Evolutionary conservation across 2,113 vertebrate species (phyloP).

Genomic region (Gobiocypris rarus): DNA sequence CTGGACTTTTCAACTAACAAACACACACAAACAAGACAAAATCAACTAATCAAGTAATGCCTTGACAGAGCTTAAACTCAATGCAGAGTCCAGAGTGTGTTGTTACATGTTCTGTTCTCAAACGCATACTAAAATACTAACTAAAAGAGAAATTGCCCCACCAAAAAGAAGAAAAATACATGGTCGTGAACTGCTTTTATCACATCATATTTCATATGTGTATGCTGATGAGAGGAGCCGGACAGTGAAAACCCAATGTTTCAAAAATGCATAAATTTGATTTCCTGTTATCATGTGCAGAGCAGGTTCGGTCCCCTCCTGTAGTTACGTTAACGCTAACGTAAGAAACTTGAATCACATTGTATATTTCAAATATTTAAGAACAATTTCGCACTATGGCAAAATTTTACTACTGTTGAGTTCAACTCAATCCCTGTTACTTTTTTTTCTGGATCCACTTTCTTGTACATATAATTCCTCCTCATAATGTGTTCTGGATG

Average conservation of each 20-base stretch:
- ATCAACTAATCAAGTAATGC: constrained; percentile 24
- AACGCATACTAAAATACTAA: neutral
- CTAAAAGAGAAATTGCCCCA: neutral
- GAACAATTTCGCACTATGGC: neutral
- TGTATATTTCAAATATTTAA: constrained; percentile 18
- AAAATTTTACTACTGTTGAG: neutral
- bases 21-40: constrained; percentile 24
- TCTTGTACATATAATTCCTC: constrained; percentile 11
- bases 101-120: neutral
- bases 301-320: neutral
- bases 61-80: constrained; percentile 27
- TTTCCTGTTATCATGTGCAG: neutral
- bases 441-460: neutral
- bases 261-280: neutral
- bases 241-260: neutral
- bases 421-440: neutral
- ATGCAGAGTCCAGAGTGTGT: neutral
- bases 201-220: neutral
- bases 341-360: constrained; percentile 21
- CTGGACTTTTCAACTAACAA: constrained; percentile 5
- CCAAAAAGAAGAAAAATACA: neutral
- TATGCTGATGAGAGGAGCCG: neutral
- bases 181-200: neutral
- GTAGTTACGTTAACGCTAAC: neutral
- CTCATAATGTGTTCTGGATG: neutral